Percentiles rank a stretch among this genome's conserved stretches.
Evolutionary conservation across 2,113 vertebrate species (phyloP).

Genomic region (Elephas maximus): DNA sequence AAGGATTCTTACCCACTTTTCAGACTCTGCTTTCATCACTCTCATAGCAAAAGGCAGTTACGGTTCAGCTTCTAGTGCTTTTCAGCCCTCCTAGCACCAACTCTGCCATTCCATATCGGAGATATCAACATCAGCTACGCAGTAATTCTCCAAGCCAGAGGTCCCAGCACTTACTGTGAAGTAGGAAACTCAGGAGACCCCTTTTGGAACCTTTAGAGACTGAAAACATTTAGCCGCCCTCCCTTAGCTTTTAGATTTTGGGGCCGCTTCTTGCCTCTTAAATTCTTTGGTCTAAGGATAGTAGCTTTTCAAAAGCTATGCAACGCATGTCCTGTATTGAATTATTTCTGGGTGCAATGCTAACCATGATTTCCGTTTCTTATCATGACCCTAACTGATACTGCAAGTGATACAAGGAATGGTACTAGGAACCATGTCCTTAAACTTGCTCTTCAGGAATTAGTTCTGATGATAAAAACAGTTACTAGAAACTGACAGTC

Average conservation of each 20-base stretch:
- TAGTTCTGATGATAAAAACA: background rate
- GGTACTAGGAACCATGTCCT: background rate
- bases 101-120: background rate
- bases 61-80: background rate
- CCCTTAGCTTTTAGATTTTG: background rate
- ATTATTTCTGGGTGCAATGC: background rate
- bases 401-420: background rate
- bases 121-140: rapidly evolving
- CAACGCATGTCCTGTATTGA: background rate
- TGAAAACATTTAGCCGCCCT: background rate
- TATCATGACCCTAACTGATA: background rate
- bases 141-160: rapidly evolving
- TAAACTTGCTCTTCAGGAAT: background rate
- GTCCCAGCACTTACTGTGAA: background rate
- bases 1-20: background rate
- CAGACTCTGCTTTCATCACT: background rate
- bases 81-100: too few species aligned
- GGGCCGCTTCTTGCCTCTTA: background rate
- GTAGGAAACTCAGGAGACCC: rapidly evolving
- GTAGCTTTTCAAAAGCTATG: background rate
- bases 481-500: background rate
- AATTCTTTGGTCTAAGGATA: background rate
- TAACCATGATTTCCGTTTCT: background rate
- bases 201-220: background rate
- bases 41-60: background rate